A percentile compares a stretch with the other conserved stretches of the same genome.
phyloP scores from a whole-genome alignment of 1,140 invertebrate genomes.

The Caenorhabditis briggsae region DNA sequence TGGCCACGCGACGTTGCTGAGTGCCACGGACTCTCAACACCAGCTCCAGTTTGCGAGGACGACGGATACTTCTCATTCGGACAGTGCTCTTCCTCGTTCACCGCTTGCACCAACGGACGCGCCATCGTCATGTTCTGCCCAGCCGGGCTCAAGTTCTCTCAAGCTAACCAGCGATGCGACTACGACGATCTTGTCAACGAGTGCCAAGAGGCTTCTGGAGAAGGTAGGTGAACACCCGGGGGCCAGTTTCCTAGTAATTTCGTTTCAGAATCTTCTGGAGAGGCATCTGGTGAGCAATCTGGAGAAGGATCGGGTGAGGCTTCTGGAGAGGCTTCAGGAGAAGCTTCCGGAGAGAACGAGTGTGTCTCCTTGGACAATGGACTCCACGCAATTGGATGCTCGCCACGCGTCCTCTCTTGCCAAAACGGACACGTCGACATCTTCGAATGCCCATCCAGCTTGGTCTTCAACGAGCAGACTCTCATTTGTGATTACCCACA shows the following conservation, averaged over 20 bases:
- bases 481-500: constrained; percentile 40
- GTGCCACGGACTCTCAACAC: constrained; percentile 17
- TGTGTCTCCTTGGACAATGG: constrained; percentile 11
- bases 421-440: constrained; percentile 37
- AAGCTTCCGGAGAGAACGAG: not conserved
- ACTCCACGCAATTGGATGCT: constrained; percentile 38
- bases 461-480: constrained; percentile 47
- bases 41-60: constrained; percentile 29
- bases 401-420: constrained; percentile 30
- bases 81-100: constrained; percentile 40
- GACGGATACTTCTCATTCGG: constrained; percentile 50
- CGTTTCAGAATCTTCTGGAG: constrained; percentile 33
- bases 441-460: constrained; percentile 33
- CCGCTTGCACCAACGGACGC: constrained; percentile 28
- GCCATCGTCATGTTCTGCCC: constrained; percentile 51
- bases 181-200: constrained; percentile 1
- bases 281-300: constrained; percentile 13
- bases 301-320: constrained; percentile 35
- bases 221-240: not conserved
- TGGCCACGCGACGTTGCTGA: constrained; percentile 40
- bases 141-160: constrained; percentile 40
- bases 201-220: constrained; percentile 9
- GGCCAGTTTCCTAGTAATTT: not conserved
- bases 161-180: constrained; percentile 6
- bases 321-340: constrained; percentile 15